phyloP scores from a whole-genome alignment of 2,113 vertebrate species.

The Ondatra zibethicus region DNA sequence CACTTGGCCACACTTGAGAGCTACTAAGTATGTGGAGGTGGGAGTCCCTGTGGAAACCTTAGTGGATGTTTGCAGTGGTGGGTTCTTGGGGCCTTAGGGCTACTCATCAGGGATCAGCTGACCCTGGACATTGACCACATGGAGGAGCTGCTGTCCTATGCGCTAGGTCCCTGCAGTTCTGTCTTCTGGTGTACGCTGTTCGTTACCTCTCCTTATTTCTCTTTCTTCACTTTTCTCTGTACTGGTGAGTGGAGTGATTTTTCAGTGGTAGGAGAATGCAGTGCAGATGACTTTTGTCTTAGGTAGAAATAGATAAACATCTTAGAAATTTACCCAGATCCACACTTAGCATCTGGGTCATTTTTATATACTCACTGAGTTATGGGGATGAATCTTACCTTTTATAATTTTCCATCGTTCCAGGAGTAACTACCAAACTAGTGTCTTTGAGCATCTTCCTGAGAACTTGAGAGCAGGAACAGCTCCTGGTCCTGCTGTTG shows the following conservation, averaged over 20 bases:
- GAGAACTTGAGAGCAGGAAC: background rate
- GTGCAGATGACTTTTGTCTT: background rate
- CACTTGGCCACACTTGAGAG: background rate
- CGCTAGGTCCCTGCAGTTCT: background rate
- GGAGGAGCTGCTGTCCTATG: background rate
- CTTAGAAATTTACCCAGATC: background rate
- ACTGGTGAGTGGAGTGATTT: background rate
- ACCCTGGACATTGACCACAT: accelerated
- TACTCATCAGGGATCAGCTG: accelerated
- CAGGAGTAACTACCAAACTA: background rate
- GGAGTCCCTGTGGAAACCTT: background rate
- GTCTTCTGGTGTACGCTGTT: background rate
- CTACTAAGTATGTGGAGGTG: background rate
- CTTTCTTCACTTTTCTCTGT: background rate
- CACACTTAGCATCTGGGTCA: background rate
- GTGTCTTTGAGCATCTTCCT: background rate
- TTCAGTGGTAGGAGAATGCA: background rate
- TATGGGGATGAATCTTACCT: background rate
- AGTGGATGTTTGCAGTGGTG: too few species aligned
- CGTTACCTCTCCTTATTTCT: background rate
- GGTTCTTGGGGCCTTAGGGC: background rate
- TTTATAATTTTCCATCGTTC: background rate
- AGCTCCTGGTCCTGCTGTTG: background rate
- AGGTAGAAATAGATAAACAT: background rate
- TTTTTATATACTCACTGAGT: background rate